Percentiles rank a stretch among this genome's conserved stretches.
Conservation (phyloP, 1,140 invertebrate genomes). For the Metopolophium dirhodum region DNA sequence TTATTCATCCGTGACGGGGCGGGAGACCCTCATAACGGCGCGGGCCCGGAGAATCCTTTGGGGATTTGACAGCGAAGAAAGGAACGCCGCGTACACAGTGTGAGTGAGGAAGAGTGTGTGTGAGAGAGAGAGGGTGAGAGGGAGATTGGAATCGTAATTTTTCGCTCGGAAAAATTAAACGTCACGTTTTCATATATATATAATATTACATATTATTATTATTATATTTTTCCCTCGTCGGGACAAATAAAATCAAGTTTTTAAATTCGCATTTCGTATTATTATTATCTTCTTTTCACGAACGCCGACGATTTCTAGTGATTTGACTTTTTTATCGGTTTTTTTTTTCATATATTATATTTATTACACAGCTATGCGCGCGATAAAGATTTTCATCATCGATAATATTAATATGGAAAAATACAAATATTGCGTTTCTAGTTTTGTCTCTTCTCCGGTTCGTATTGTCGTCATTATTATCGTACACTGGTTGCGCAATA, state of each 20-base stretch:
- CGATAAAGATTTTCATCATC: neutral
- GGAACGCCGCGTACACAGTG: neutral
- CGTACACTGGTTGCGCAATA: neutral
- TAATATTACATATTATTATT: slow-evolving; percentile 27
- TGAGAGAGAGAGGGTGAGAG: neutral
- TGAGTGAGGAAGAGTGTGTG: neutral
- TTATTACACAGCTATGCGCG: neutral
- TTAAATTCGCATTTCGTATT: slow-evolving; percentile 58
- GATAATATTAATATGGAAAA: slow-evolving; percentile 20
- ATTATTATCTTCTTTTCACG: neutral
- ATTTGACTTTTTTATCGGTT: slow-evolving; percentile 16
- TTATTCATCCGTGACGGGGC: neutral
- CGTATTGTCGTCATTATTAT: neutral
- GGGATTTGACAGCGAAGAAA: neutral
- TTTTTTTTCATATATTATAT: neutral
- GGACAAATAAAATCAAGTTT: slow-evolving; percentile 8
- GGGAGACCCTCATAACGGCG: neutral
- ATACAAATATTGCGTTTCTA: neutral
- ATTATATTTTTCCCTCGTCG: slow-evolving; percentile 61
- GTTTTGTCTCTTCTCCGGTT: neutral
- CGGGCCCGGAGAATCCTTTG: neutral
- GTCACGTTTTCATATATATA: slow-evolving; percentile 14
- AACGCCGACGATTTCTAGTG: neutral
- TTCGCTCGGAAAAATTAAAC: slow-evolving; percentile 35
- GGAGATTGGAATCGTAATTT: slow-evolving; percentile 56